Evolutionary conservation across 2,797 vertebrate genomes (phyloP).

Genomic region (Florisuga fusca): DNA sequence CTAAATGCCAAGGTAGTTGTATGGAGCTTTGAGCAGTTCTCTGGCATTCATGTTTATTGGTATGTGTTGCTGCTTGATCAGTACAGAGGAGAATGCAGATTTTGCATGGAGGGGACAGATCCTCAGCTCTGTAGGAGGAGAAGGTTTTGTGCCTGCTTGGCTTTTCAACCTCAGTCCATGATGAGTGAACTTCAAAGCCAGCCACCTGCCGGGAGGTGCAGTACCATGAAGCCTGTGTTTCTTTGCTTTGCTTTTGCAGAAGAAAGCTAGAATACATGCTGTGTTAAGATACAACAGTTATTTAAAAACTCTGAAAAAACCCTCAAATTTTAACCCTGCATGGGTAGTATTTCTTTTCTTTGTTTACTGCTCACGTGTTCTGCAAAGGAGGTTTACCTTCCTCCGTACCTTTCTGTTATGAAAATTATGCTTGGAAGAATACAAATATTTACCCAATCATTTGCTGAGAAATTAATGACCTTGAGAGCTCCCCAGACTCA

Average conservation of each 20-base stretch:
- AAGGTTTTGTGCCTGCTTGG: background rate
- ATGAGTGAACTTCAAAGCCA: background rate
- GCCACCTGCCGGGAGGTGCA: accelerated
- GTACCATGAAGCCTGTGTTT: background rate
- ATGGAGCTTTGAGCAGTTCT: background rate
- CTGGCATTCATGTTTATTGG: background rate
- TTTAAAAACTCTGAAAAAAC: background rate
- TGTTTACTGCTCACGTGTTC: background rate
- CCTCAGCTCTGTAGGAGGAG: background rate
- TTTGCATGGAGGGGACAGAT: background rate
- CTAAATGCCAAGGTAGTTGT: background rate
- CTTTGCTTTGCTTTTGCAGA: background rate
- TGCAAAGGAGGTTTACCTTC: background rate
- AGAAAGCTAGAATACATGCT: background rate
- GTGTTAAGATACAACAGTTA: background rate
- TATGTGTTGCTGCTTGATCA: accelerated
- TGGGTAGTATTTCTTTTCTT: background rate
- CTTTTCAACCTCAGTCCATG: background rate
- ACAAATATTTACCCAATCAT: conserved; percentile 27
- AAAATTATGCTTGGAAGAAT: conserved; percentile 9
- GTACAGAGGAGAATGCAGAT: background rate
- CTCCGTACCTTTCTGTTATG: background rate
- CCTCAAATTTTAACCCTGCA: background rate
- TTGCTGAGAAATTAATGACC: background rate
- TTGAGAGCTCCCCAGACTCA: background rate